These are phyloP conservation scores for Hucho hucho DNA, from an alignment of 2,113 vertebrate genomes.

Conservation along the genomic window DNA sequence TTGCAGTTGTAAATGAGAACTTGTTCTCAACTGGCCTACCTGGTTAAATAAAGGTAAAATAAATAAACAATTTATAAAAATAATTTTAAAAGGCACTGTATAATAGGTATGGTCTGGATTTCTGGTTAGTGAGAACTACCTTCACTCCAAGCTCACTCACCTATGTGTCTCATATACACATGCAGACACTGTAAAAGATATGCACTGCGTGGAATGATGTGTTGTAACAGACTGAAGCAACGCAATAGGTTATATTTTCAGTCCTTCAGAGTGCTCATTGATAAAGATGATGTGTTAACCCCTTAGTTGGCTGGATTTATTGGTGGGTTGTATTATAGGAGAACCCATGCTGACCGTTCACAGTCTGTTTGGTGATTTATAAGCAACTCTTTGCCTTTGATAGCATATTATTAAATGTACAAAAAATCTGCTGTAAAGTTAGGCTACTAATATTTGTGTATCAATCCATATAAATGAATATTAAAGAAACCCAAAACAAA, in stretches of 20 bases:
- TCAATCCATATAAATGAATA: not conserved
- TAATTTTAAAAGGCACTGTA: too few species aligned
- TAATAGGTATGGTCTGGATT: slow-evolving; percentile 42
- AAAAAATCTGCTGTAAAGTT: not conserved
- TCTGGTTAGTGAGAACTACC: slow-evolving; percentile 47
- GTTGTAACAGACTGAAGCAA: too few species aligned
- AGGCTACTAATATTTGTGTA: not conserved
- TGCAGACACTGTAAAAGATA: too few species aligned
- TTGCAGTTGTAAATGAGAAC: too few species aligned
- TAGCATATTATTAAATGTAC: not conserved
- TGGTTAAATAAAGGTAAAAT: slow-evolving; percentile 28
- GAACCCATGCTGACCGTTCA: not conserved
- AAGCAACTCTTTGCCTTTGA: not conserved
- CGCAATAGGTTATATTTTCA: not conserved
- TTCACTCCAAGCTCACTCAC: slow-evolving; percentile 25
- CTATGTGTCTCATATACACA: not conserved
- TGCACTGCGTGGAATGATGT: not conserved
- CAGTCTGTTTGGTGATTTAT: not conserved
- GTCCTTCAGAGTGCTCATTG: not conserved
- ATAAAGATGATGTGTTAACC: too few species aligned
- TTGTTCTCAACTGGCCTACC: too few species aligned
- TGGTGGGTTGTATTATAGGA: not conserved
- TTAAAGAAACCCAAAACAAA: not conserved
- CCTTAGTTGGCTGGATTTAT: not conserved
- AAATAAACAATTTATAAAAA: slow-evolving; percentile 29